Evolutionary conservation across 2,797 vertebrate genomes (phyloP).

Genomic region (Graptemys geographica): DNA sequence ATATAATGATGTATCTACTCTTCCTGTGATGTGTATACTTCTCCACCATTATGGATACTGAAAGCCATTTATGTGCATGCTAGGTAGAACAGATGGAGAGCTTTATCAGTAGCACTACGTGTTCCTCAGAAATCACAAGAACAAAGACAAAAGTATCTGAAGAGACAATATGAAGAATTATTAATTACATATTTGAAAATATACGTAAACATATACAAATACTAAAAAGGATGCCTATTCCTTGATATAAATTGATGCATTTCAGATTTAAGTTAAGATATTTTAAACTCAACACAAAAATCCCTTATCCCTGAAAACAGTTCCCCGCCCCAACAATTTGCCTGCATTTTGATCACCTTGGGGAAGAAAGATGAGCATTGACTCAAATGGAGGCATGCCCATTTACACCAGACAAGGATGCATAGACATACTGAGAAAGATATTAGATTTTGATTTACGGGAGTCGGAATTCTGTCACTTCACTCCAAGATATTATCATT

Average conservation of each 20-base stretch:
- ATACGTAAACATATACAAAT: background rate
- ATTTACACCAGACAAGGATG: background rate
- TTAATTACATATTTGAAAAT: background rate
- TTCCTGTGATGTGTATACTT: background rate
- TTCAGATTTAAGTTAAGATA: background rate
- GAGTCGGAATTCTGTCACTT: background rate
- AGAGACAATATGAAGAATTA: background rate
- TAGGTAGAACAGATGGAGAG: background rate
- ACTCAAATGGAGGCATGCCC: background rate
- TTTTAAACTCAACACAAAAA: background rate
- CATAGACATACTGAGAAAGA: background rate
- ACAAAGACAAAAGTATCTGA: background rate
- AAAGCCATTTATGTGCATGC: background rate
- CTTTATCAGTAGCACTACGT: background rate
- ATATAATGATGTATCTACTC: background rate
- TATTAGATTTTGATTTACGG: background rate
- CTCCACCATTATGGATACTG: background rate
- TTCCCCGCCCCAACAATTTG: no score
- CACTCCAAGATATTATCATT: background rate
- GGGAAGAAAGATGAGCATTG: background rate
- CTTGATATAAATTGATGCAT: background rate
- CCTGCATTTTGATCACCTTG: background rate
- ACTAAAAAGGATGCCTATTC: background rate
- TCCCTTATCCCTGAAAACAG: background rate
- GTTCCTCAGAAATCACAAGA: background rate